A percentile compares a stretch with the other conserved stretches of the same genome.
Evolutionary conservation across 2,797 vertebrate genomes (phyloP).

Genomic region (Manis crassicaudata): DNA sequence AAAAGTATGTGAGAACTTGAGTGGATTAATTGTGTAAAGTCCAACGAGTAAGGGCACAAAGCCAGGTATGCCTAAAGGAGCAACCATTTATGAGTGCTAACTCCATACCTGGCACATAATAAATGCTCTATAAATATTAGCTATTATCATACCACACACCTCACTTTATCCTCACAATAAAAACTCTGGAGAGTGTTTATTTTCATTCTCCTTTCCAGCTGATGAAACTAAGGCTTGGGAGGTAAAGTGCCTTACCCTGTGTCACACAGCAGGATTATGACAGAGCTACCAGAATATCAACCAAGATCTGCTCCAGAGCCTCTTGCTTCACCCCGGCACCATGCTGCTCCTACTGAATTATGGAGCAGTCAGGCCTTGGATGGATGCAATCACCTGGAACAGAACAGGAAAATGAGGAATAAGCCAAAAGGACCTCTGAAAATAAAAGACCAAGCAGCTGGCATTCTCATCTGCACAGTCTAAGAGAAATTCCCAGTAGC

Average conservation of each 20-base stretch:
- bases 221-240: conserved; percentile 32
- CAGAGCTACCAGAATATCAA: not conserved
- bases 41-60: conserved; percentile 5
- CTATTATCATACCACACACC: conserved; percentile 23
- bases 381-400: not conserved
- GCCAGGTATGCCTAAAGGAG: conserved; percentile 1
- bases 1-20: conserved; percentile 6
- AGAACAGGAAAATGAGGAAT: not conserved
- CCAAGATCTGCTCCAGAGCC: not conserved
- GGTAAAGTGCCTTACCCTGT: not conserved
- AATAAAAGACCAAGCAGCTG: not conserved
- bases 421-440: not conserved
- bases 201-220: conserved; percentile 53
- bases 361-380: not conserved
- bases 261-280: not conserved
- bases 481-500: not conserved
- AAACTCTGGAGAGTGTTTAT: conserved; percentile 3
- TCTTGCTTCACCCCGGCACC: not conserved
- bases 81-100: conserved; percentile 26
- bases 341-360: not conserved
- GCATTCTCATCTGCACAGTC: not conserved
- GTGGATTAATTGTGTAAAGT: conserved; percentile 5
- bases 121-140: conserved; percentile 42
- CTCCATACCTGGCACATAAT: conserved; percentile 30
- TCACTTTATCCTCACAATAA: conserved; percentile 39